Base-by-base conservation (phyloP, 2,888 invertebrate genomes). In the Mimachlamys varia region DNA sequence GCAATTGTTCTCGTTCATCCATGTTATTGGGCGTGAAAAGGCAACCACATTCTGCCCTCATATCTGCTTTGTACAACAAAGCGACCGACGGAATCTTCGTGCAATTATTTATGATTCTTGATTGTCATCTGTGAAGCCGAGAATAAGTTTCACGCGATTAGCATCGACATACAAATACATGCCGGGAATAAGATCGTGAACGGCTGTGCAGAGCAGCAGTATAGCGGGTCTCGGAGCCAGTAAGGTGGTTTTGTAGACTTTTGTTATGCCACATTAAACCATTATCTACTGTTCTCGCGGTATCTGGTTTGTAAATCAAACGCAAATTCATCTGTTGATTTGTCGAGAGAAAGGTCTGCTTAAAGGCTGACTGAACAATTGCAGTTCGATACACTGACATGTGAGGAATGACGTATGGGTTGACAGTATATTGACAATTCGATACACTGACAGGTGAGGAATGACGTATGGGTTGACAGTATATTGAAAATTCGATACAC, bases 71-170 rank as follows among this genome's bases (percentile, higher is more conserved):
- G 76, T 33, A 76, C 19, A 76, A 27, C 76, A 76, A 76, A 22
- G 12, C 76, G 76, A 76, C 33, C 13, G 76, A 33, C 76, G 27
- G 22, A 33, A 76, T 76, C 76, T 27, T 33, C 76, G 13, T 33
- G 27, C 33, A 76, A 76, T 76, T 76, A 76, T 76, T 76, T 76
- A 76, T 76, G 76, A 76, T 22, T 76, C 76, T 33, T 13, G 27
- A 76, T 76, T 76, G 76, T 76, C 76, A 76, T 76, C 76, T 76
- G 13, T 76, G 76, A 76, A 22, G 76, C 76, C 76, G 76, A 76
- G 33, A 76, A 76, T 76, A 76, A 76, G 33, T 76, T 76, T 76
- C 15, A 76, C 13, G 15, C 76, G 76, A 76, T 76, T 22, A 76
- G 76, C 76, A 76, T 76, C 76, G 15, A 2, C 76, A 76, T 76